phyloP scores from a whole-genome alignment of 1,140 invertebrate genomes.

The Arion vulgaris region DNA sequence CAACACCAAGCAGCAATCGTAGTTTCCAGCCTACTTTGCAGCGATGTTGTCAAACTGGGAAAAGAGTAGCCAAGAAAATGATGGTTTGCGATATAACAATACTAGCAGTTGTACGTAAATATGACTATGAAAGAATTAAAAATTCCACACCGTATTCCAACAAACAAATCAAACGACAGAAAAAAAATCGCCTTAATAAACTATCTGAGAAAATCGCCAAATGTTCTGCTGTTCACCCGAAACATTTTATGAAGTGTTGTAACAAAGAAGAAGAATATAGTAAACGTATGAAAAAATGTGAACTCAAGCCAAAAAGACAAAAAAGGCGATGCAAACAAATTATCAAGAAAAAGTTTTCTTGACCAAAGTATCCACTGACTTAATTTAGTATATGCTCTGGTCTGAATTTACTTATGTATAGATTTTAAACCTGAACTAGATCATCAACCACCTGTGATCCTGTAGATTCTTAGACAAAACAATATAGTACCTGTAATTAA shows the following conservation, averaged over 20 bases:
- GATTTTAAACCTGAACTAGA: background rate
- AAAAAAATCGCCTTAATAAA: background rate
- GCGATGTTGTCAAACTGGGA: constrained; percentile 50
- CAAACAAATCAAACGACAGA: background rate
- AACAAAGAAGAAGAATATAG: constrained; percentile 40
- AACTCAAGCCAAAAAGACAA: constrained; percentile 29
- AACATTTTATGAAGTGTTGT: constrained; percentile 51
- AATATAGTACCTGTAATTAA: too few relatives aligned
- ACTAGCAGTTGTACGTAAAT: constrained; percentile 25
- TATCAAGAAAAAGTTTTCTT: constrained; percentile 17
- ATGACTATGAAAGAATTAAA: constrained; percentile 35
- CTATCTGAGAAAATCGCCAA: constrained; percentile 41
- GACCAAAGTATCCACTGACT: background rate
- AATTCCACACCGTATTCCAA: background rate
- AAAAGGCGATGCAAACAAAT: constrained; percentile 43
- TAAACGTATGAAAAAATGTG: constrained; percentile 43
- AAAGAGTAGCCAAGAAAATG: constrained; percentile 47
- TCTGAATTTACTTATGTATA: background rate
- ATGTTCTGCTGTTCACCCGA: constrained; percentile 38
- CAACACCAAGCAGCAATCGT: background rate
- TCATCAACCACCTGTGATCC: too few relatives aligned
- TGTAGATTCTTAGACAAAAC: too few relatives aligned
- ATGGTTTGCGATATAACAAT: constrained; percentile 43
- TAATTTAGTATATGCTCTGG: background rate
- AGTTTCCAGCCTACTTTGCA: constrained; percentile 39